Base-by-base conservation (phyloP, 1,140 invertebrate genomes). In the Mizuhopecten yessoensis region DNA sequence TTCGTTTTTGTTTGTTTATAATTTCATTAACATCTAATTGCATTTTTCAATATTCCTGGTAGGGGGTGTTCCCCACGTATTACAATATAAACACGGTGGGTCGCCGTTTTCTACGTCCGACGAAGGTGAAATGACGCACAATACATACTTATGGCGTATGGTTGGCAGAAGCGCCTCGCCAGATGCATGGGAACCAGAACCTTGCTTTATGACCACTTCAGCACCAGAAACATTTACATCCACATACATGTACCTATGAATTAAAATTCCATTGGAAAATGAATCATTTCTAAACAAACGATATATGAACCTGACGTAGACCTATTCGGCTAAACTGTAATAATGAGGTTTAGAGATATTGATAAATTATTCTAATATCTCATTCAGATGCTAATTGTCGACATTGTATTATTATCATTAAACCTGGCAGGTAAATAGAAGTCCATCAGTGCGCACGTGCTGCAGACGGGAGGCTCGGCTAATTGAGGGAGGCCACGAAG, bases 201-300 rank as follows among this genome's bases (percentile, higher is more conserved):
- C 29, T n/a, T 75, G 9, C 57, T 75, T 75, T 75, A 75, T 75
- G 57, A 75, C 57, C 57, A 75, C 57, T 75, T 75, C 57, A 75
- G 57, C 57, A 29, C n/a, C 9, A 29, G 23, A 29, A 45, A 75
- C 23, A 75, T 75, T 29, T 29, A 29, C 23, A n/a, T n/a, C n/a
- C n/a, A n/a, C n/a, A n/a, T n/a, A 29, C 5, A 13, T n/a, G 17
- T 75, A 5, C n/a, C 11, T 75, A 29, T n/a, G 57, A 75, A 75
- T 75, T 75, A 75, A 75, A 75, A 75, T 75, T 75, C 57, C 57
- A 29, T 75, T 29, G n/a, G 57, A 75, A 29, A 75, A 75, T 75
- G 57, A 75, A 75, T 75, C 57, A 75, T 75, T 75, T n/a, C 23
- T 75, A 75, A 2, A n/a, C 57, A 75, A 75, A 75, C 23, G 11